A percentile compares a stretch with the other conserved stretches of the same genome.
Evolutionary conservation across 2,797 vertebrate species (phyloP).

Genomic region (Okamejei kenojei): DNA sequence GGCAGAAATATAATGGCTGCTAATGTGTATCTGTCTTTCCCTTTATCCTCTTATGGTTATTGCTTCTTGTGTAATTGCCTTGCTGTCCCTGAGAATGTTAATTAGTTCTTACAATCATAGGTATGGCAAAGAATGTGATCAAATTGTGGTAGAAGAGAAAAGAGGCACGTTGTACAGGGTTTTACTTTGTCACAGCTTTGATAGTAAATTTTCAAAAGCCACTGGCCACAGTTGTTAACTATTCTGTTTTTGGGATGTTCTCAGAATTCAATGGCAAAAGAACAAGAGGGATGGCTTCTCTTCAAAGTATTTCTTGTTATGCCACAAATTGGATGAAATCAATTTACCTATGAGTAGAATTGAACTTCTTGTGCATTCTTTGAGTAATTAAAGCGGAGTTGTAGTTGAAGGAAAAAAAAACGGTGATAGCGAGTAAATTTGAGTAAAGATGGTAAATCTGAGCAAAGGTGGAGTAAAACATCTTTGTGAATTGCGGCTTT

Average conservation of each 20-base stretch:
- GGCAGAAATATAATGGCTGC: neutral
- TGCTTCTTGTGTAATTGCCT: neutral
- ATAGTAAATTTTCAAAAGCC: neutral
- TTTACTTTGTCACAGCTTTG: neutral
- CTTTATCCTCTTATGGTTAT: slow-evolving; percentile 3
- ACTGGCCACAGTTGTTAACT: neutral
- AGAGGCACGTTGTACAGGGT: neutral
- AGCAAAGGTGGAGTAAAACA: too few relatives aligned
- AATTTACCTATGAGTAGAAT: neutral
- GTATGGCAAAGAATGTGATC: too few relatives aligned
- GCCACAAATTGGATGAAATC: neutral
- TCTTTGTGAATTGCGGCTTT: too few relatives aligned
- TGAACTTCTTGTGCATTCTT: neutral
- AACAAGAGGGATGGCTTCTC: neutral
- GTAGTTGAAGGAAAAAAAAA: neutral
- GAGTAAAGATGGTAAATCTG: neutral
- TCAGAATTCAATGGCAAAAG: neutral
- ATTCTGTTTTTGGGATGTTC: neutral
- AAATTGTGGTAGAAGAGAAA: too few relatives aligned
- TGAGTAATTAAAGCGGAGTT: neutral
- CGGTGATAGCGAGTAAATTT: neutral
- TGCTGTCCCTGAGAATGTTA: too few relatives aligned
- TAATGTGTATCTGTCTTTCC: neutral
- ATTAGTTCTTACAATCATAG: too few relatives aligned
- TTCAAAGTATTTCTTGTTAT: neutral